A percentile compares a stretch with the other conserved stretches of the same genome.
These are phyloP conservation scores for Orchestes rusci DNA, from an alignment of 2,888 invertebrate genomes.

Conservation along the genomic window DNA sequence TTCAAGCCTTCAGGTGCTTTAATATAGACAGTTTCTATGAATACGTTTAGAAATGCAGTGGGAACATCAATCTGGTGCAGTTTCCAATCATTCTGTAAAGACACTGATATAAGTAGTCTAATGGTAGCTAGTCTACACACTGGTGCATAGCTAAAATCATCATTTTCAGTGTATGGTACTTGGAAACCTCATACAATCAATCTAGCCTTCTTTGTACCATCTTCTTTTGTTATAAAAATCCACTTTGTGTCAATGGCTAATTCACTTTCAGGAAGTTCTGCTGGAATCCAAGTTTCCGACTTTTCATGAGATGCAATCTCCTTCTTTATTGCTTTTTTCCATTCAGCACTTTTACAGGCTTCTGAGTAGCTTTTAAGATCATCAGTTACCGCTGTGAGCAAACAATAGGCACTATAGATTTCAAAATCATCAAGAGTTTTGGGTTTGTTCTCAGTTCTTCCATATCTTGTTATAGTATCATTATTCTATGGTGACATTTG, in stretches of 20 bases:
- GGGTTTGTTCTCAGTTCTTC: constrained; percentile 4
- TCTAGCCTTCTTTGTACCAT: neutral
- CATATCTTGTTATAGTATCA: constrained; percentile 1
- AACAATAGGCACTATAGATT: too few relatives aligned
- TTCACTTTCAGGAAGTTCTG: neutral
- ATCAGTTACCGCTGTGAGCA: constrained; percentile 4
- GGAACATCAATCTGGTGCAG: neutral
- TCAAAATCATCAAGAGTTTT: constrained; percentile 10
- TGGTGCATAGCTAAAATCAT: neutral
- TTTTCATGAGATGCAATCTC: neutral
- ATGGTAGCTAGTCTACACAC: neutral
- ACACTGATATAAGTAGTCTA: too few relatives aligned
- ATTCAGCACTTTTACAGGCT: neutral
- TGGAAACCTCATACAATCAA: neutral
- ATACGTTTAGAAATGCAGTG: neutral
- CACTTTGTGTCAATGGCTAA: neutral
- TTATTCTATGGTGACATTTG: too few relatives aligned
- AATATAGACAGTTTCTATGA: neutral
- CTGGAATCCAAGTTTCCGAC: neutral
- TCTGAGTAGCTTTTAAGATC: neutral
- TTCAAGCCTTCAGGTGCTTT: neutral
- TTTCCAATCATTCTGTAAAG: neutral
- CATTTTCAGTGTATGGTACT: neutral
- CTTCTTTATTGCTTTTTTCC: neutral
- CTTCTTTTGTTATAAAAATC: neutral